phyloP scores from a whole-genome alignment of 2,797 vertebrate species.

The Microchirus variegatus region DNA sequence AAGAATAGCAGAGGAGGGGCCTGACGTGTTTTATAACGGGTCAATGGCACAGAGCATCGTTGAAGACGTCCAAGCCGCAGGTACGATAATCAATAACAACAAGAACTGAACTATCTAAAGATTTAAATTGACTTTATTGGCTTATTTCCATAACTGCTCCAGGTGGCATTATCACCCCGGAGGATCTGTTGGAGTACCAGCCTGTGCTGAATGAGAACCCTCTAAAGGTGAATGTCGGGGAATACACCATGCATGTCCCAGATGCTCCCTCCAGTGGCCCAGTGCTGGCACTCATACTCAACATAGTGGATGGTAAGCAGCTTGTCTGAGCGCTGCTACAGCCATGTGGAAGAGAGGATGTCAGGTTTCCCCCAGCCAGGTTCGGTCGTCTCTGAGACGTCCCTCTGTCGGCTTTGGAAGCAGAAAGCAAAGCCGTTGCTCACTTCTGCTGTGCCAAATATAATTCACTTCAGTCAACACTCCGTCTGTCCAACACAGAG shows the following conservation, averaged over 20 bases:
- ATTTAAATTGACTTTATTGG: too few relatives aligned
- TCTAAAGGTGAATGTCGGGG: slow-evolving; percentile 82
- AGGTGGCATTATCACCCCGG: slow-evolving; percentile 92
- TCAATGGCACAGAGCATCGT: slow-evolving; percentile 87
- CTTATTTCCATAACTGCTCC: slow-evolving; percentile 24
- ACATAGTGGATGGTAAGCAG: slow-evolving; percentile 91
- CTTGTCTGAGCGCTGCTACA: slow-evolving; percentile 44
- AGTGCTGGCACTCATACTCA: slow-evolving; percentile 92
- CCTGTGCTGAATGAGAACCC: slow-evolving; percentile 86
- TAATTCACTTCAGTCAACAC: slow-evolving; percentile 23
- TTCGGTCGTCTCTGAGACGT: slow-evolving; percentile 46
- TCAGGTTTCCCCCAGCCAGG: slow-evolving; percentile 64
- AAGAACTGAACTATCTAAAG: not conserved
- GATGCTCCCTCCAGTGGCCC: slow-evolving; percentile 92
- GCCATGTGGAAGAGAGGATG: slow-evolving; percentile 57
- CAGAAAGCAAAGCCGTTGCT: slow-evolving; percentile 33
- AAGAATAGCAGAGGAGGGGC: slow-evolving; percentile 82
- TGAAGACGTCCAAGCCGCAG: slow-evolving; percentile 86
- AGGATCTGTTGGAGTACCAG: slow-evolving; percentile 87
- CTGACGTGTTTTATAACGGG: slow-evolving; percentile 83
- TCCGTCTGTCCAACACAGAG: slow-evolving; percentile 50
- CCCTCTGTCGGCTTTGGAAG: slow-evolving; percentile 38
- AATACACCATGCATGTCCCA: slow-evolving; percentile 86
- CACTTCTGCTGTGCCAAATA: slow-evolving; percentile 48
- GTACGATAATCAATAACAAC: slow-evolving; percentile 37